Base-by-base conservation (phyloP, 2,797 vertebrate genomes). In the Falco biarmicus region DNA sequence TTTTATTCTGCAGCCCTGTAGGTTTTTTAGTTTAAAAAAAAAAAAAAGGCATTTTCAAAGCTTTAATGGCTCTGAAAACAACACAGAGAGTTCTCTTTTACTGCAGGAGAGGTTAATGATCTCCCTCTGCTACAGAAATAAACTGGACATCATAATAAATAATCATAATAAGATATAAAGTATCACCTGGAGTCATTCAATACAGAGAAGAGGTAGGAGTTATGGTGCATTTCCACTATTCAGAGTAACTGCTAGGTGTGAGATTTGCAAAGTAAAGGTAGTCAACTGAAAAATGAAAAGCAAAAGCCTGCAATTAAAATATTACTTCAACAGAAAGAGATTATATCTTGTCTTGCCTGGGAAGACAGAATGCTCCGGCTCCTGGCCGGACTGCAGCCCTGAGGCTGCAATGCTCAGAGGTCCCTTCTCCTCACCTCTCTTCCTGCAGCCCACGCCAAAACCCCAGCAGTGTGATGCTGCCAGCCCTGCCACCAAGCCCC, bases 41-140 rank as follows among this genome's bases (percentile, higher is more conserved):
- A 77, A 63, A 43, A 43, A 43, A 43, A 85, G 47, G 64, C 53
- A 25, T 91, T 96, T 91, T 93, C 92, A 96, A 97, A 96, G 94
- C 73, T 63, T 93, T 94, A 92, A 95, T 61, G 63, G 84, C 95
- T 96, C 92, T 97, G 94, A 94, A 92, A 97, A 89, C 92, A 94
- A 91, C 64, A 59, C 1, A 0, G 79, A 78, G 87, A 75, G 88
- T 47, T 93, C 87, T 76, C 78, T 37, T 86, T 84, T 89, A 56
- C 83, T 85, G 91, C 91, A 5, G 87, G 87, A 95, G 82, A 95
- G 90, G 84, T 94, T 93, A 94, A 95, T 85, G 94, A 93, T 91
- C 89, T 87, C 95, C 87, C 85, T 92, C 60, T 92, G 96, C 95
- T 86, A 31, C 82, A 64, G 93, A 88, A 73, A 66, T 77, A 10